Conservation (phyloP, 2,888 invertebrate species). For the Athrips mouffetella region DNA sequence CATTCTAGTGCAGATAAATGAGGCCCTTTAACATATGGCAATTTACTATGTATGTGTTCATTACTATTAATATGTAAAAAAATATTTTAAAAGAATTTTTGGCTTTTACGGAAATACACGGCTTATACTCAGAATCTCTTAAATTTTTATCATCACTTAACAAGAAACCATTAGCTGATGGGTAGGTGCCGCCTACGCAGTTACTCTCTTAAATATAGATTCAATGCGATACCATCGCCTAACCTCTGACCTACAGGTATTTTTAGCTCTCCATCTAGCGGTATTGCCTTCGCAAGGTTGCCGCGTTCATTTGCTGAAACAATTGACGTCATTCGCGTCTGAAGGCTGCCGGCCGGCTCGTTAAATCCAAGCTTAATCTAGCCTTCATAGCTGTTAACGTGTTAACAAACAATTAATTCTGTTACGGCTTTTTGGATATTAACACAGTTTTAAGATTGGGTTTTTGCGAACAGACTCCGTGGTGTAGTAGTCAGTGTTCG, state of each 20-base stretch:
- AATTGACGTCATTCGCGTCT: slow-evolving; percentile 66
- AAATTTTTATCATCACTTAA: too few species aligned
- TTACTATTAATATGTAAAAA: neutral
- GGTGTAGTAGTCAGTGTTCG: too few species aligned
- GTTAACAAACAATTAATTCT: slow-evolving; percentile 14
- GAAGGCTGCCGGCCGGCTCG: slow-evolving; percentile 53
- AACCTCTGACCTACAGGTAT: slow-evolving; percentile 68
- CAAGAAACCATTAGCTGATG: slow-evolving; percentile 2
- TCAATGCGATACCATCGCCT: slow-evolving; percentile 33
- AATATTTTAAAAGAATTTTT: neutral
- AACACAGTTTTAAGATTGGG: slow-evolving; percentile 9
- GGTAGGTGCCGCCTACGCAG: slow-evolving; percentile 10
- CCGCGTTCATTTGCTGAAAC: slow-evolving; percentile 68
- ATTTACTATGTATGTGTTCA: neutral
- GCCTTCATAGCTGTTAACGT: slow-evolving; percentile 31
- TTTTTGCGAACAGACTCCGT: too few species aligned
- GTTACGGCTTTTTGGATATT: slow-evolving; percentile 4
- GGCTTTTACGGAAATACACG: too few species aligned
- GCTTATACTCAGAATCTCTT: too few species aligned
- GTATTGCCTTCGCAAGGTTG: slow-evolving; percentile 55
- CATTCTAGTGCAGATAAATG: slow-evolving; percentile 34
- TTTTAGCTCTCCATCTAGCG: slow-evolving; percentile 59
- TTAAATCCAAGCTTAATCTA: slow-evolving; percentile 56
- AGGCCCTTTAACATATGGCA: slow-evolving; percentile 22
- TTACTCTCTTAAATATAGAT: slow-evolving; percentile 24